These are phyloP conservation scores for Graptemys geographica DNA, from an alignment of 2,797 vertebrate genomes.

Conservation along the genomic window DNA sequence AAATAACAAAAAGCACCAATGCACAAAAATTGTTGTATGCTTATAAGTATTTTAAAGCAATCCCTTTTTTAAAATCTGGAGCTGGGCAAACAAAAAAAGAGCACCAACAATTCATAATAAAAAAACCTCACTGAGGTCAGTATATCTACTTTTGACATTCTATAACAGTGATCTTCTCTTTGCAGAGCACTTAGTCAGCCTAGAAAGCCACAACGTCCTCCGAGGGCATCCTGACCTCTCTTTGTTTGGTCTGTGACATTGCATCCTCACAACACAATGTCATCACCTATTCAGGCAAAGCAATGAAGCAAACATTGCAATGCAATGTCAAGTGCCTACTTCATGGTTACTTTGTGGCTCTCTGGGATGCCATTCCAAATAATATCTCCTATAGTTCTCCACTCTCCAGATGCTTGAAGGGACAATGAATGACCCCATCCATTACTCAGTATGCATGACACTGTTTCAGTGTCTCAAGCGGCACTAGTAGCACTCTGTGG, in stretches of 20 bases:
- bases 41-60: neutral
- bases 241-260: neutral
- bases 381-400: neutral
- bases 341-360: neutral
- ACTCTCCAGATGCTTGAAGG: neutral
- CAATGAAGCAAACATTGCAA: neutral
- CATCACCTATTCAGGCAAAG: neutral
- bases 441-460: neutral
- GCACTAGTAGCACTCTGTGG: neutral
- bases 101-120: neutral
- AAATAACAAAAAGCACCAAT: neutral
- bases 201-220: neutral
- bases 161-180: neutral
- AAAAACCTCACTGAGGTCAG: neutral
- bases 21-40: neutral
- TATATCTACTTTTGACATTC: neutral
- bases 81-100: neutral
- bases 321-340: neutral
- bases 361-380: neutral
- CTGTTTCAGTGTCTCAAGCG: neutral
- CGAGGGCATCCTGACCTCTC: neutral
- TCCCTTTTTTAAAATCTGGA: neutral
- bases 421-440: neutral
- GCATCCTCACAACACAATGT: neutral
- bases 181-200: neutral